phyloP scores from a whole-genome alignment of 2,888 invertebrate species.

The Kuschelorhynchus macadamiae region DNA sequence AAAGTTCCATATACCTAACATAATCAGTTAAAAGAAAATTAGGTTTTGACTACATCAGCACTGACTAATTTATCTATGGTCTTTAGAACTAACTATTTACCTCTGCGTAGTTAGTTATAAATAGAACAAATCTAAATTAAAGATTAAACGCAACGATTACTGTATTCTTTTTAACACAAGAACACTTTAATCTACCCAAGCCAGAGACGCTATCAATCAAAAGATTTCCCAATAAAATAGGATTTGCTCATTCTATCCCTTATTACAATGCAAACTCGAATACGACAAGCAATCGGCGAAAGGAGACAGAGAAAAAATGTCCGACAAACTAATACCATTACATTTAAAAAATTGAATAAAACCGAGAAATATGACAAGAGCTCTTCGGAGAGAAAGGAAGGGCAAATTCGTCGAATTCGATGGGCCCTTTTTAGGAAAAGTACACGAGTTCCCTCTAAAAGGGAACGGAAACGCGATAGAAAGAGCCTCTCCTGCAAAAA shows the following conservation, averaged over 20 bases:
- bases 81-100: too few relatives aligned
- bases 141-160: too few relatives aligned
- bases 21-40: too few relatives aligned
- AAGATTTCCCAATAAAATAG: not conserved
- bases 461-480: conserved; percentile 36
- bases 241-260: not conserved
- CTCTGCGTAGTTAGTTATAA: too few relatives aligned
- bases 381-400: conserved; percentile 26
- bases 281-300: conserved; percentile 2
- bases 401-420: conserved; percentile 29
- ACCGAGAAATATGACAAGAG: conserved; percentile 43
- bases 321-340: conserved; percentile 43
- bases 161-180: too few relatives aligned
- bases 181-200: too few relatives aligned
- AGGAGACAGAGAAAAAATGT: conserved; percentile 25
- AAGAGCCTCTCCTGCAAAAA: conserved; percentile 35
- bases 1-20: too few relatives aligned
- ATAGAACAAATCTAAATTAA: too few relatives aligned
- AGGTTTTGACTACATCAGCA: too few relatives aligned
- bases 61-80: too few relatives aligned
- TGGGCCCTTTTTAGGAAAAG: conserved; percentile 39
- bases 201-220: too few relatives aligned
- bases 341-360: conserved; percentile 43
- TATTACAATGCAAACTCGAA: conserved; percentile 1
- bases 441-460: conserved; percentile 44